Evolutionary conservation across 1,140 invertebrate species (phyloP).

Genomic region (Psilanteris sp.): DNA sequence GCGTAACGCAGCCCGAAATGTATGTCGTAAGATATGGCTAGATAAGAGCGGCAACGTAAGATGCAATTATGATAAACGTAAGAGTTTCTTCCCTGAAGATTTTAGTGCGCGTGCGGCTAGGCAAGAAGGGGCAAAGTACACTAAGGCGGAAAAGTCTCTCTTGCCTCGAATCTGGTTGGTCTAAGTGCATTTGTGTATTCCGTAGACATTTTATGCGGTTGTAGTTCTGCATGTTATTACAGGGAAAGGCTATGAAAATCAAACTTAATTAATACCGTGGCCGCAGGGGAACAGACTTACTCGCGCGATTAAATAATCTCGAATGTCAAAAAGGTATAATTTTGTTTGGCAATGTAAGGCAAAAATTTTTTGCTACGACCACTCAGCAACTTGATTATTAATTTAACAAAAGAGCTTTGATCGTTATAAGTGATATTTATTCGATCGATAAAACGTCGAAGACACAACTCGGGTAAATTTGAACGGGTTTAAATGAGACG

Average conservation of each 20-base stretch:
- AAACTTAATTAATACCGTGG: constrained; percentile 6
- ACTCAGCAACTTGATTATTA: too few species aligned
- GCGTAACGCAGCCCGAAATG: constrained; percentile 39
- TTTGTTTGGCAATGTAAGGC: too few species aligned
- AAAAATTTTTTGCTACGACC: too few species aligned
- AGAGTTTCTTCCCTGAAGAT: constrained; percentile 68
- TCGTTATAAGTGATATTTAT: too few species aligned
- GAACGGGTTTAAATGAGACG: too few species aligned
- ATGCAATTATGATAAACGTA: constrained; percentile 77
- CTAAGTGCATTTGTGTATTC: neutral
- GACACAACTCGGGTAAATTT: too few species aligned
- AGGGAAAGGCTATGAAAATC: too few species aligned
- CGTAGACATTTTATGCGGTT: constrained; percentile 5
- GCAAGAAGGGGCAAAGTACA: constrained; percentile 23
- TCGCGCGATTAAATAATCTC: too few species aligned
- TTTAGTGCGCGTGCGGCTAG: constrained; percentile 38
- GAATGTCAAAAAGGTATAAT: too few species aligned
- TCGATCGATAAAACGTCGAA: too few species aligned
- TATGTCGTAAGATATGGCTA: constrained; percentile 40
- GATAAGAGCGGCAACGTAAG: constrained; percentile 62
- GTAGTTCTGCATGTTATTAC: constrained; percentile 4
- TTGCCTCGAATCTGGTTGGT: constrained; percentile 19
- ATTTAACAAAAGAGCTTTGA: too few species aligned
- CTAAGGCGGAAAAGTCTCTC: constrained; percentile 38
- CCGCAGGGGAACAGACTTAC: neutral